Percentiles rank a stretch among this genome's conserved stretches.
phyloP scores from a whole-genome alignment of 2,797 vertebrate species.

The Rhyacichthys aspro region DNA sequence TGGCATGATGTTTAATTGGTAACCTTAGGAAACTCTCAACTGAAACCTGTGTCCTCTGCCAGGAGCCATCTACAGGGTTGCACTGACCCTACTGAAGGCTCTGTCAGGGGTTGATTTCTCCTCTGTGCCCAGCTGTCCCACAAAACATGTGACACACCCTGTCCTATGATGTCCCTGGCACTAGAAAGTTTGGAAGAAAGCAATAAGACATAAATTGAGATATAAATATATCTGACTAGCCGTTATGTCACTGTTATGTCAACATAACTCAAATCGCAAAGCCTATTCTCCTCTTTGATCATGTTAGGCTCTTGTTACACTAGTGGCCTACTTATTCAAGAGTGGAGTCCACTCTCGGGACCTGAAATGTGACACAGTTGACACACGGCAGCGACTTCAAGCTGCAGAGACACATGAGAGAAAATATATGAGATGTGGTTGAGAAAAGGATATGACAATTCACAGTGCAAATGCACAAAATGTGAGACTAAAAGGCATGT shows the following conservation, averaged over 20 bases:
- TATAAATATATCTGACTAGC: conserved; percentile 1
- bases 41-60: background rate
- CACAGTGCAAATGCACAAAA: too few relatives aligned
- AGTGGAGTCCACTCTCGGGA: conserved; percentile 16
- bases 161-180: conserved; percentile 35
- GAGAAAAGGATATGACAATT: background rate
- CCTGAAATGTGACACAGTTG: conserved; percentile 29
- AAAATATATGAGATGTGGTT: background rate
- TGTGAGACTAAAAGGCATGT: too few relatives aligned
- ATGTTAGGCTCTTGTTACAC: background rate
- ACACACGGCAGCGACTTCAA: conserved; percentile 36
- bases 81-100: conserved; percentile 3
- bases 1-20: background rate
- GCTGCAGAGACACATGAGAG: conserved; percentile 14
- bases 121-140: conserved; percentile 6
- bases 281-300: background rate
- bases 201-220: background rate
- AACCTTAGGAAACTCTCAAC: conserved; percentile 3
- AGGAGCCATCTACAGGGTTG: background rate
- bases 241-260: conserved; percentile 7
- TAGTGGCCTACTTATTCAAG: background rate
- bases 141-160: conserved; percentile 5
- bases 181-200: background rate
- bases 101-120: background rate
- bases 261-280: conserved; percentile 4